A percentile compares a stretch with the other conserved stretches of the same genome.
Evolutionary conservation across 2,113 vertebrate species (phyloP).

Genomic region (Campylomormyrus numenius): DNA sequence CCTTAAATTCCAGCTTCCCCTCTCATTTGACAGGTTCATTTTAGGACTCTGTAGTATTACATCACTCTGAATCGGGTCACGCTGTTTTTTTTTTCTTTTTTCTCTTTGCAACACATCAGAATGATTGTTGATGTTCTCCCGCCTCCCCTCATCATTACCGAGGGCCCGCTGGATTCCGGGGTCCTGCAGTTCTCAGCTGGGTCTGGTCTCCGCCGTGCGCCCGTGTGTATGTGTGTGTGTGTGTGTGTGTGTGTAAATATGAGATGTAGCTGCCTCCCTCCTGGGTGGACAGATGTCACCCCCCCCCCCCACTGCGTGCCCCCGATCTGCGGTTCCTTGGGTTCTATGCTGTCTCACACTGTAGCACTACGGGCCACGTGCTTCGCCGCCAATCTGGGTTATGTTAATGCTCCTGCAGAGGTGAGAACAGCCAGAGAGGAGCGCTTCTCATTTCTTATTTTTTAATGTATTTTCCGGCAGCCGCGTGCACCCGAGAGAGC

Average conservation of each 20-base stretch:
- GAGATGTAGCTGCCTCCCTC: neutral
- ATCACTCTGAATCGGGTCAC: neutral
- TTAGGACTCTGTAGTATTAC: neutral
- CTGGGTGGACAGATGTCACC: neutral
- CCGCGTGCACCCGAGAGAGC: too few species aligned
- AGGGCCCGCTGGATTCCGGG: neutral
- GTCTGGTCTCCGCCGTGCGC: neutral
- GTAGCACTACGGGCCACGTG: neutral
- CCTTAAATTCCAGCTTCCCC: neutral
- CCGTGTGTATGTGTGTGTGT: neutral
- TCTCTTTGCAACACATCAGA: neutral
- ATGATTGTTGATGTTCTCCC: neutral
- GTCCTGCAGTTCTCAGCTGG: neutral
- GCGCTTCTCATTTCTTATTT: neutral
- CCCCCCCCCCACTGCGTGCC: neutral
- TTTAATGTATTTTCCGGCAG: neutral
- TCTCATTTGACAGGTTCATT: neutral
- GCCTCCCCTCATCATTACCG: neutral
- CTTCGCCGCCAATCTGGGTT: neutral
- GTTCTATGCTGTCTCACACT: neutral
- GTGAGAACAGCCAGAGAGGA: neutral
- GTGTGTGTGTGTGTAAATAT: neutral
- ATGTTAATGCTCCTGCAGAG: conserved; percentile 8
- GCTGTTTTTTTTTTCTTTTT: neutral
- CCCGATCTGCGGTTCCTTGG: neutral